Evolutionary conservation across 2,888 invertebrate species (phyloP).

Genomic region (Drosophila mettleri): DNA sequence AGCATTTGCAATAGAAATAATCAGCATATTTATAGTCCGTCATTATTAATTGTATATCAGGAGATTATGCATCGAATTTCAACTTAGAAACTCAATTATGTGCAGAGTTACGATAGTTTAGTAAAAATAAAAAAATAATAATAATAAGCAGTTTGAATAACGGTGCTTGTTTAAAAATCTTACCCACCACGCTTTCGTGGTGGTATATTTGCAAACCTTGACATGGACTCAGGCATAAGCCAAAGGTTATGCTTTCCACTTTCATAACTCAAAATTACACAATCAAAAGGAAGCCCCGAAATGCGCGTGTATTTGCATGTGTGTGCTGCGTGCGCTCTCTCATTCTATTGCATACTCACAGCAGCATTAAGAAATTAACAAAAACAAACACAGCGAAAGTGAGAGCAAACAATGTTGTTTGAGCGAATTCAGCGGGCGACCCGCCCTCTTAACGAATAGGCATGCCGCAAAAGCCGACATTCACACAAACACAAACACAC

Average conservation of each 20-base stretch:
- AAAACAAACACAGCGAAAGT: conserved; percentile 30
- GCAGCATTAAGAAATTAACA: conserved; percentile 30
- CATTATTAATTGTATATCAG: not conserved
- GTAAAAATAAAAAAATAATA: too few relatives aligned
- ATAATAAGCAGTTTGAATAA: conserved; percentile 1
- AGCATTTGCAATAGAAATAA: too few relatives aligned
- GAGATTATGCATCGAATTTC: not conserved
- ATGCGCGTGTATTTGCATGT: conserved; percentile 8
- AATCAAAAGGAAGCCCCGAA: conserved; percentile 51
- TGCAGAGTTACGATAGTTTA: not conserved
- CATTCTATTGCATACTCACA: conserved; percentile 5
- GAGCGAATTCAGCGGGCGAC: conserved; percentile 20
- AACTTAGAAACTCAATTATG: not conserved
- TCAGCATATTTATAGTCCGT: too few relatives aligned
- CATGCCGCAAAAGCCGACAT: conserved; percentile 22
- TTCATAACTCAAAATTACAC: conserved; percentile 60
- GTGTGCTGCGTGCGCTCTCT: conserved; percentile 7
- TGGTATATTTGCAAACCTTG: conserved; percentile 36
- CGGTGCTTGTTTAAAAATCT: not conserved
- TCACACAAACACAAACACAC: conserved; percentile 4
- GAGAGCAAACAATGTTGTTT: conserved; percentile 37
- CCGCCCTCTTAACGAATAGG: conserved; percentile 10
- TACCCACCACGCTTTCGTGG: not conserved
- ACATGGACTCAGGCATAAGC: conserved; percentile 35
- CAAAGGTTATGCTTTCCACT: conserved; percentile 51